Percentiles rank a stretch among this genome's conserved stretches.
phyloP scores from a whole-genome alignment of 2,113 vertebrate species.

The Grammomys dolichurus region DNA sequence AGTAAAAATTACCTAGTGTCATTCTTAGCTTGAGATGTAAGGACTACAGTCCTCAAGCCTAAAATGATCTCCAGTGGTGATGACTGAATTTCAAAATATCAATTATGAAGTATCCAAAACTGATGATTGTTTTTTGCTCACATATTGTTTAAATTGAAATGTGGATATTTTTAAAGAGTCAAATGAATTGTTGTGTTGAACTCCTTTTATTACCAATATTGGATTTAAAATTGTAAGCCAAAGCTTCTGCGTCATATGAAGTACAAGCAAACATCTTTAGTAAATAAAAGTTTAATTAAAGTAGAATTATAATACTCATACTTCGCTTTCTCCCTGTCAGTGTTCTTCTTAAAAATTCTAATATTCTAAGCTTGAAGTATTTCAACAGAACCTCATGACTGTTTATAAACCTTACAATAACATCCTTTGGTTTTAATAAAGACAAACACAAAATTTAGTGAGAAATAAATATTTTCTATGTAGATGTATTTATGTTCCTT shows the following conservation, averaged over 20 bases:
- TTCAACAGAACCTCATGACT: slow-evolving; percentile 40
- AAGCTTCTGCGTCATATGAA: slow-evolving; percentile 1
- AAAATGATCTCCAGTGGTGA: not conserved
- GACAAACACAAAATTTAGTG: slow-evolving; percentile 17
- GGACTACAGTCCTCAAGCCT: not conserved
- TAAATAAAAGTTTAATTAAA: not conserved
- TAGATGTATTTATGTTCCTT: slow-evolving; percentile 25
- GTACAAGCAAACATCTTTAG: not conserved
- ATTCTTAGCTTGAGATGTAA: not conserved
- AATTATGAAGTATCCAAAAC: not conserved
- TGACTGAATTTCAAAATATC: slow-evolving; percentile 8
- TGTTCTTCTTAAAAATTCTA: slow-evolving; percentile 20
- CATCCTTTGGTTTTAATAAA: slow-evolving; percentile 22
- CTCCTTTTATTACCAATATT: not conserved
- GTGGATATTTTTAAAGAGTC: not conserved
- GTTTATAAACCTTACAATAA: slow-evolving; percentile 4
- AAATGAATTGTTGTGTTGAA: not conserved
- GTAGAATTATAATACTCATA: not conserved
- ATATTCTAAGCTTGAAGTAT: slow-evolving; percentile 38
- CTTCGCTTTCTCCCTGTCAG: not conserved
- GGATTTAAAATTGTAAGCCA: slow-evolving; percentile 43
- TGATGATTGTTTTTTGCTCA: not conserved
- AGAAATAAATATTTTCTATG: slow-evolving; percentile 44
- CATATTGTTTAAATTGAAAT: not conserved
- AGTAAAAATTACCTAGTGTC: not conserved